Base-by-base conservation (phyloP, 2,113 vertebrate genomes). In the Aphyosemion australe region DNA sequence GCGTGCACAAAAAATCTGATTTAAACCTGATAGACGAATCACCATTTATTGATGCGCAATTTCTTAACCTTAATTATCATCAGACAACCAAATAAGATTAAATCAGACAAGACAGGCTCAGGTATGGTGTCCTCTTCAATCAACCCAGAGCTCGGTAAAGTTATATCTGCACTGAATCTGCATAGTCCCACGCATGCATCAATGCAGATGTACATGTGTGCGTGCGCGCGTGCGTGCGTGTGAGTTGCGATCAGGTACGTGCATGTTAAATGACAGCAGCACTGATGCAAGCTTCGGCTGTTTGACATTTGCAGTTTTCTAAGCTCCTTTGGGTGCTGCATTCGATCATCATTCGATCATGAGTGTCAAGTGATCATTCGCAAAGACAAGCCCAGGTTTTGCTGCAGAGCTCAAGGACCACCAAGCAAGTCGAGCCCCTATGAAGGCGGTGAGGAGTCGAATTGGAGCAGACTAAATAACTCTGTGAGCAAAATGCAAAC, bases 391-490 rank as follows among this genome's bases (percentile, higher is more conserved):
- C 58, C 78, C 67, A 73, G 81, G 69, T 80, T 79, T 67, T 80
- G 74, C 83, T 84, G 86, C 76, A 71, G 65, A 83, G 76, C 69
- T 82, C 46, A 52, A 12, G 69, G 75, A 78, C 73, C 78, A 47
- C 55, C 2, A 59, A 61, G 54, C 61, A 54, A 76, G 73, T 58
- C 77, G 59, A 60, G 41, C 42, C 53, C 74, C 58, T 31, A 45
- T 39, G 6, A 53, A 62, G 41, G 42, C 54, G 56, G 67, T n/a
- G 16, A 80, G 52, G 51, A 20, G 37, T 64, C 56, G 60, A 87
- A 76, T 74, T 76, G 60, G 74, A 66, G 80, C 78, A 72, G 74
- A 83, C 82, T 75, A 71, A 84, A 82, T 78, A 60, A 79, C 57
- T 45, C 81, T 71, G 55, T 70, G 58, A 52, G 12, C 41, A 42